Evolutionary conservation across 2,888 invertebrate genomes (phyloP), one percentile per base, ranked within the genome.

Genomic region (Andrena marginata): DNA sequence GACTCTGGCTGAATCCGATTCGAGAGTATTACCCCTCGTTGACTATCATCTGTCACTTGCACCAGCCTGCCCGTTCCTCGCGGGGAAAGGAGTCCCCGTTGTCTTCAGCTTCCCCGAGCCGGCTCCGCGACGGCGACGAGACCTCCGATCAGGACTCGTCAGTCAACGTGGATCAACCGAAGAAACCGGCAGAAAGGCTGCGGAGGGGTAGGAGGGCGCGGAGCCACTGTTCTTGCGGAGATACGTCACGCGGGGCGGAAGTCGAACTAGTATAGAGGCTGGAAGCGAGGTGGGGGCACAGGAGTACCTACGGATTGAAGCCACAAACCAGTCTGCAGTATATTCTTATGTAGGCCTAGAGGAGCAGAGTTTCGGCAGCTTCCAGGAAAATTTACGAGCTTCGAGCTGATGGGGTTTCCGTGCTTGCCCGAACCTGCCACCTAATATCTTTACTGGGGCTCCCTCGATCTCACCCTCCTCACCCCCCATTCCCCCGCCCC

Each of bases 351-450:
- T 90, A 93, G 90, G 91, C 92, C 89, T 89, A 85, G 74, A 16
- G 84, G 83, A 86, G 83, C 82, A 77, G 89, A 92, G 89, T 92
- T 93, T 93, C 91, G 91, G 91, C 89, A 90, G 89, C 89, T 89
- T 84, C 79, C 67, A 54, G 76, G 84, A 81, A 91, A 93, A 93
- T 94, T 93, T 93, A 94, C 92, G 92, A 92, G 90, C 89, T 81
- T 80, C 85, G 82, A 82, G 90, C 90, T 93, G 93, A 94, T 94
- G 93, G 93, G 92, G 90, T 93, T 94, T 93, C 88, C 93, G 90
- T 93, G 93, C 92, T 90, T 88, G 80, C 90, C 85, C 84, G 81
- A 87, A 89, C 84, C 86, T 82, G 74, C 90, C 89, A 89, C 90
- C 92, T 93, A 93, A 94, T 93, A 93, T 93, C 92, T 92, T 92